Evolutionary conservation across 2,113 vertebrate species (phyloP).

Genomic region (Butorides virescens): DNA sequence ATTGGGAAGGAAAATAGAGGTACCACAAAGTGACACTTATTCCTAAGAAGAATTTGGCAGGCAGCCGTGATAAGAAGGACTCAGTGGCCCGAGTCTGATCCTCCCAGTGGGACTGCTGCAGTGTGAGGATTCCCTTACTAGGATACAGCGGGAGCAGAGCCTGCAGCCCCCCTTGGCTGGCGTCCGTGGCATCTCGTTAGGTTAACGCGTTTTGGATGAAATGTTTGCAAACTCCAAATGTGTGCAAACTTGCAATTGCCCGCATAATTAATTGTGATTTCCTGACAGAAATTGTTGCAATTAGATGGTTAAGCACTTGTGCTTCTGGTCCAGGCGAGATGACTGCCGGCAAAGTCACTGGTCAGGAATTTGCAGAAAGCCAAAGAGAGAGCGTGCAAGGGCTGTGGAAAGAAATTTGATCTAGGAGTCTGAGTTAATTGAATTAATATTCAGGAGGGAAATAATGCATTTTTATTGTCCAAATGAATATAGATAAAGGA

Average conservation of each 20-base stretch:
- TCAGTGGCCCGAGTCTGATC: slow-evolving; percentile 42
- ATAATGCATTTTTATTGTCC: background rate
- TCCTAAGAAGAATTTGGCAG: slow-evolving; percentile 66
- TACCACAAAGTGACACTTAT: slow-evolving; percentile 68
- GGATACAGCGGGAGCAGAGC: background rate
- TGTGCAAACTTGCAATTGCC: background rate
- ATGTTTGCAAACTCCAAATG: background rate
- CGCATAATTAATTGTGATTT: background rate
- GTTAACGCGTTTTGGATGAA: background rate
- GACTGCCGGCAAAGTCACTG: background rate
- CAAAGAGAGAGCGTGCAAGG: background rate
- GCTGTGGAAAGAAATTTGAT: background rate
- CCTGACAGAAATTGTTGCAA: slow-evolving; percentile 6
- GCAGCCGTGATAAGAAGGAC: slow-evolving; percentile 59
- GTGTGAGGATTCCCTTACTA: slow-evolving; percentile 66
- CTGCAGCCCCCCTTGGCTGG: slow-evolving; percentile 14
- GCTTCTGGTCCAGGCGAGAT: background rate
- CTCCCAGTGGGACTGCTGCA: slow-evolving; percentile 67
- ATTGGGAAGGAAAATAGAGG: slow-evolving; percentile 70
- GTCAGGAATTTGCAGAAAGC: background rate
- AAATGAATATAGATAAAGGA: background rate
- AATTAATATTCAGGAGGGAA: background rate
- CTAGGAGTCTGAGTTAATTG: background rate
- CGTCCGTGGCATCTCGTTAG: background rate
- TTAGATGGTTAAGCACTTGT: background rate